Conservation (phyloP, 2,888 invertebrate genomes). For the Stomorhina lunata region DNA sequence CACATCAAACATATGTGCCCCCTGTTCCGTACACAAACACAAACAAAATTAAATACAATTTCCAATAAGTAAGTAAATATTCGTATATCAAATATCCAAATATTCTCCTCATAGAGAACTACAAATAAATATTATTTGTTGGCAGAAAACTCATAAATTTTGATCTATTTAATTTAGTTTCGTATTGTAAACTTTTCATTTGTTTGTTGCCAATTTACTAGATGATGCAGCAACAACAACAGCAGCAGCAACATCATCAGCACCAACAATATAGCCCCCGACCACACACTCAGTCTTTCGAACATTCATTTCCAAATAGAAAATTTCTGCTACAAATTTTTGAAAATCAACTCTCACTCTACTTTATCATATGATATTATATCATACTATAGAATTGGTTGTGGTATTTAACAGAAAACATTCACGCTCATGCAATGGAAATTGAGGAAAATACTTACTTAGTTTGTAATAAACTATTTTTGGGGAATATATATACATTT, state of each 20-base stretch:
- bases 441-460: not conserved
- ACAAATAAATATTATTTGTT: constrained; percentile 51
- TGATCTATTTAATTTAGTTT: constrained; percentile 65
- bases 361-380: too few relatives aligned
- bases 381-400: constrained; percentile 41
- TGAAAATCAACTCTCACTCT: too few relatives aligned
- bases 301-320: too few relatives aligned
- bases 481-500: constrained; percentile 9
- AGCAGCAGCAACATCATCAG: not conserved
- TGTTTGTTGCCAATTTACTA: constrained; percentile 61
- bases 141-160: constrained; percentile 63
- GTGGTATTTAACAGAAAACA: constrained; percentile 19
- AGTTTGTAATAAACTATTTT: not conserved
- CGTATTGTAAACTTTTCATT: constrained; percentile 64
- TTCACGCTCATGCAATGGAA: not conserved
- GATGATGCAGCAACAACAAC: not conserved
- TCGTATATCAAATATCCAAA: constrained; percentile 15
- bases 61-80: too few relatives aligned
- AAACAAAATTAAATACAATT: not conserved
- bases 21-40: too few relatives aligned
- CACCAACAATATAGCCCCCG: not conserved
- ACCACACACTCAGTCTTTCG: constrained; percentile 7
- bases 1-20: too few relatives aligned
- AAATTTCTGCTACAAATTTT: too few relatives aligned
- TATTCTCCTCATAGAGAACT: constrained; percentile 8